Base-by-base conservation (phyloP, 2,797 vertebrate species). In the Podarcis lilfordi region DNA sequence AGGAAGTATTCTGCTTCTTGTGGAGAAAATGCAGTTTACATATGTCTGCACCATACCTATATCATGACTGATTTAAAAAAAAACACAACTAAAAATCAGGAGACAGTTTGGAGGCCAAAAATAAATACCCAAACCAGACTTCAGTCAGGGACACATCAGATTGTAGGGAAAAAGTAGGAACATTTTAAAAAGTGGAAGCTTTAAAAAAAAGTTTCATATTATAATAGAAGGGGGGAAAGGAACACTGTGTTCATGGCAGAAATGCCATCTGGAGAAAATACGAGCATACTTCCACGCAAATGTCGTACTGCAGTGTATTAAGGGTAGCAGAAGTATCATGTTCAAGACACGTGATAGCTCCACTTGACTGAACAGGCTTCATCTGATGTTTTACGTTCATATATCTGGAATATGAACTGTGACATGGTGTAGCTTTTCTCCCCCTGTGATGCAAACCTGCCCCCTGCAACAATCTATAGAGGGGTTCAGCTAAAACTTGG, bases 241-340 rank as follows among this genome's bases (percentile, higher is more conserved):
- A 68, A 86, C 78, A 89, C 55, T 72, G 37, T 85, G 88, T 89
- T 85, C 75, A 89, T 89, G 71, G 78, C 83, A 85, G 80, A 17
- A 75, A 81, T 85, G 59, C 84, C 78, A 89, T 86, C 71, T 85
- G 84, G 78, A 64, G 19, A 81, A 86, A 75, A 80, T 85, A 50
- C 76, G 71, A 89, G 29, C 83, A 81, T 76, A 68, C 40, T 85
- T 85, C 59, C 59, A 81, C 32, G 76, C 71, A 82, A 89, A 81
- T 89, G 71, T 69, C 61, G 64, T 69, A 25, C 71, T 82, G 59
- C 87, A 81, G 32, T 45, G 27, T 81, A 55, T 85, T 74, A 81
- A 23, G 23, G 45, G 13, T 85, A 76, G 78, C 43, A 68, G 64
- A 68, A 86, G 32, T 55, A 89, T 76, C 59, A 40, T 76, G 37